Evolutionary conservation across 92 coral and sea anemone species (phyloP).

Genomic region (Parazoanthus darwini): DNA sequence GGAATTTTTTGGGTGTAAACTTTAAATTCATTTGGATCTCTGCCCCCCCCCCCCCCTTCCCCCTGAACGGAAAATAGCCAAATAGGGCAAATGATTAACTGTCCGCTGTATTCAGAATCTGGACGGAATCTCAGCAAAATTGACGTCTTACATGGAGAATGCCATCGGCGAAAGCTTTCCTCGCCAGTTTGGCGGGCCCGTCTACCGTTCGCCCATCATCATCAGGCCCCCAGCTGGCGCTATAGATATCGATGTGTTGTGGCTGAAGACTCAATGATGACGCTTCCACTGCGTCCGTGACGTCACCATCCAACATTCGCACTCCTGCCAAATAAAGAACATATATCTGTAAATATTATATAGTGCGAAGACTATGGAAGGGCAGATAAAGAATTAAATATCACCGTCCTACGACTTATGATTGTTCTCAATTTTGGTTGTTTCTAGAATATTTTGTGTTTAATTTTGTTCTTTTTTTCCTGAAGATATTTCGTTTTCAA

Average conservation of each 20-base stretch:
- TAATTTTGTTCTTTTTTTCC: too few relatives aligned
- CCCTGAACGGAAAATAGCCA: too few relatives aligned
- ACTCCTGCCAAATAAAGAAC: conserved; percentile 54
- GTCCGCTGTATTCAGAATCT: neutral
- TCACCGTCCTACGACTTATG: neutral
- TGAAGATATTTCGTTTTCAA: too few relatives aligned
- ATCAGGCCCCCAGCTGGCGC: conserved; percentile 93
- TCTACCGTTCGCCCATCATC: conserved; percentile 88
- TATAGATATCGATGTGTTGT: conserved; percentile 76
- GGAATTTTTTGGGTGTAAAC: too few relatives aligned
- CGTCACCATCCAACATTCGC: conserved; percentile 91
- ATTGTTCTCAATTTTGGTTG: too few relatives aligned
- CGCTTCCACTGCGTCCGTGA: conserved; percentile 87
- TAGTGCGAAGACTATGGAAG: neutral
- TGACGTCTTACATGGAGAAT: conserved; percentile 51
- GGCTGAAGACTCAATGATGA: conserved; percentile 78
- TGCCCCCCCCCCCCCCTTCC: too few relatives aligned
- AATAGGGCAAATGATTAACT: too few relatives aligned
- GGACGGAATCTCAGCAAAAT: neutral
- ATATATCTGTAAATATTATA: neutral
- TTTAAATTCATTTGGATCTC: too few relatives aligned
- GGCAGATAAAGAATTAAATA: too few relatives aligned
- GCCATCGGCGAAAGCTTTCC: conserved; percentile 78
- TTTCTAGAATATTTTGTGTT: too few relatives aligned
- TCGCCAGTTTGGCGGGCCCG: conserved; percentile 82